phyloP scores from a whole-genome alignment of 2,888 invertebrate genomes.

The Bembecia ichneumoniformis region DNA sequence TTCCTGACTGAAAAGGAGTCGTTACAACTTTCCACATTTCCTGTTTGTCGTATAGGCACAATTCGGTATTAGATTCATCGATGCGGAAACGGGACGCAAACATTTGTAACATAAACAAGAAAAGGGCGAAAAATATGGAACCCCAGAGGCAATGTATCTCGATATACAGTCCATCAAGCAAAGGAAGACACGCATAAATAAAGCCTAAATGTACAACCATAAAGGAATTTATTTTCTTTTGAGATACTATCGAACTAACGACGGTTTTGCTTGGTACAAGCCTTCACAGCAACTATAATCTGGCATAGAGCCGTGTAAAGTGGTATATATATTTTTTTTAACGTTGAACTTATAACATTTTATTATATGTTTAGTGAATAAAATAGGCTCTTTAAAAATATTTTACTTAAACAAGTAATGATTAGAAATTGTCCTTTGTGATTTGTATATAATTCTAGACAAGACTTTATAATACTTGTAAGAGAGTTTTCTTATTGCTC shows the following conservation, averaged over 20 bases:
- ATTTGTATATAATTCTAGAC: no score
- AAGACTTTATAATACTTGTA: no score
- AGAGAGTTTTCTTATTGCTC: no score
- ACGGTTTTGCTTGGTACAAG: background rate
- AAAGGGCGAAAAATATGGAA: constrained; percentile 19
- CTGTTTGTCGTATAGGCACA: constrained; percentile 8
- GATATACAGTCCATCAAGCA: constrained; percentile 19
- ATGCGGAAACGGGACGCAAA: constrained; percentile 19
- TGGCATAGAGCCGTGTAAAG: background rate
- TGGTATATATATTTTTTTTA: no score
- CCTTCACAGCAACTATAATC: background rate
- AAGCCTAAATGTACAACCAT: constrained; percentile 9
- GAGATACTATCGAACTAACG: background rate
- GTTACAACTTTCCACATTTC: constrained; percentile 6
- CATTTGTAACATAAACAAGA: constrained; percentile 21
- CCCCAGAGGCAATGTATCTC: constrained; percentile 18
- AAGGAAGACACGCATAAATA: constrained; percentile 17
- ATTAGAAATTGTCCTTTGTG: no score
- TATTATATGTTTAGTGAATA: no score
- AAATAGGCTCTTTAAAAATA: no score
- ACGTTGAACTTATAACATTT: no score
- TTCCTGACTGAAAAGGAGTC: background rate
- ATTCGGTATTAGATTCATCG: constrained; percentile 5
- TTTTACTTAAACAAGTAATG: no score
- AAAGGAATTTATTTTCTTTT: constrained; percentile 16